Conservation (phyloP, 2,113 vertebrate species). For the Climacteris rufus region DNA sequence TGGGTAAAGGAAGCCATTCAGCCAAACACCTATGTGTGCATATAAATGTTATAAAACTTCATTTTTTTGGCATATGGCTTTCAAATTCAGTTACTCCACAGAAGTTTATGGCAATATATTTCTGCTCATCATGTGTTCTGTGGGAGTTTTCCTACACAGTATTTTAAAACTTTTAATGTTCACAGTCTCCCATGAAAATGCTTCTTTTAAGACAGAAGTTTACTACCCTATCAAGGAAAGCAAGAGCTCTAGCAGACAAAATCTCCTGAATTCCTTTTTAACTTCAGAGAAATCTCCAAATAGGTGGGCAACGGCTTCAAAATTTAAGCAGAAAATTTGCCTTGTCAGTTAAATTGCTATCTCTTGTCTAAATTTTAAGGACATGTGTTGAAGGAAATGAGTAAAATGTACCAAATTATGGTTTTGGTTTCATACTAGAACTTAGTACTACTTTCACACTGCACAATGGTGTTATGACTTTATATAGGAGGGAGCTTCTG, state of each 20-base stretch:
- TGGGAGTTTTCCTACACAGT: slow-evolving; percentile 2
- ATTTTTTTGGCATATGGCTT: neutral
- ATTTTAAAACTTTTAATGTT: neutral
- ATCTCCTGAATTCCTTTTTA: neutral
- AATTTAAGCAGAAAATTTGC: neutral
- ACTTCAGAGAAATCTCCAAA: neutral
- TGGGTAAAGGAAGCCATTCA: neutral
- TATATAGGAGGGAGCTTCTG: neutral
- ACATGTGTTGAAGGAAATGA: neutral
- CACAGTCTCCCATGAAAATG: neutral
- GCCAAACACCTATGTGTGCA: neutral
- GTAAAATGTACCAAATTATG: neutral
- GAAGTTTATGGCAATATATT: neutral
- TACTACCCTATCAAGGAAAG: neutral
- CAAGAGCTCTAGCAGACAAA: neutral
- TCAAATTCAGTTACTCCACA: neutral
- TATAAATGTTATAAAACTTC: neutral
- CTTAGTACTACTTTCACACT: neutral
- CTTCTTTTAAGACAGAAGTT: neutral
- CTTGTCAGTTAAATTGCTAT: neutral
- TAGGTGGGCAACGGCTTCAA: neutral
- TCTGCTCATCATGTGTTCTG: slow-evolving; percentile 36
- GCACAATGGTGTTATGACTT: neutral
- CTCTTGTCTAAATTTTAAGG: neutral
- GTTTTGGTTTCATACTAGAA: neutral